Evolutionary conservation across 2,888 invertebrate genomes (phyloP).

Genomic region (Cybosia mesomella): DNA sequence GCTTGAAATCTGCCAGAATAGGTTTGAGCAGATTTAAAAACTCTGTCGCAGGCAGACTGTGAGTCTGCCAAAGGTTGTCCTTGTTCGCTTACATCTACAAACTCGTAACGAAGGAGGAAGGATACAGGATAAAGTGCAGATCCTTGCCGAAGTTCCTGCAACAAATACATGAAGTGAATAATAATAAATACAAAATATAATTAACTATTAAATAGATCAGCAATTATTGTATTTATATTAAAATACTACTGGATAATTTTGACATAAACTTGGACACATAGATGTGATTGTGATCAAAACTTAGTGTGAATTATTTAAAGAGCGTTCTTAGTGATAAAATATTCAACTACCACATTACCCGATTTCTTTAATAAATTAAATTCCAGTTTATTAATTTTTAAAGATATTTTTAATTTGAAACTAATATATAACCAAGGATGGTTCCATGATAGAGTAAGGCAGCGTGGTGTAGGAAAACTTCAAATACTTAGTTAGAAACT

Average conservation of each 20-base stretch:
- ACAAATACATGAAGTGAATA: constrained; percentile 21
- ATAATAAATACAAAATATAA: background rate
- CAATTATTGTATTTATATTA: background rate
- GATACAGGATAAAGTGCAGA: constrained; percentile 92
- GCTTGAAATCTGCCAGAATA: constrained; percentile 90
- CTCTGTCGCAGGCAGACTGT: constrained; percentile 88
- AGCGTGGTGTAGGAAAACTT: constrained; percentile 74
- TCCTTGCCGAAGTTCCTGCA: constrained; percentile 90
- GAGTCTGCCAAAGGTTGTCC: constrained; percentile 87
- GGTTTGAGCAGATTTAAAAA: constrained; percentile 86
- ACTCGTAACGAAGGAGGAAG: constrained; percentile 93
- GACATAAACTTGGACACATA: background rate
- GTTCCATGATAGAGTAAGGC: constrained; percentile 54
- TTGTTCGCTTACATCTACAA: constrained; percentile 91
- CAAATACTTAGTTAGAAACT: constrained; percentile 84
- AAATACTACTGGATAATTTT: background rate
- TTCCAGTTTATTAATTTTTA: constrained; percentile 26
- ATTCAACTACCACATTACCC: constrained; percentile 2
- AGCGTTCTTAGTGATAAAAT: constrained; percentile 8
- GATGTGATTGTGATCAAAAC: background rate
- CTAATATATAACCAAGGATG: constrained; percentile 55
- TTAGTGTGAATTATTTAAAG: constrained; percentile 14
- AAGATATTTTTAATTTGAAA: constrained; percentile 31
- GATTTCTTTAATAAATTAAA: constrained; percentile 20
- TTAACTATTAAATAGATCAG: no score